phyloP scores from a whole-genome alignment of 2,888 invertebrate species.

The Dermolepida albohirtum region DNA sequence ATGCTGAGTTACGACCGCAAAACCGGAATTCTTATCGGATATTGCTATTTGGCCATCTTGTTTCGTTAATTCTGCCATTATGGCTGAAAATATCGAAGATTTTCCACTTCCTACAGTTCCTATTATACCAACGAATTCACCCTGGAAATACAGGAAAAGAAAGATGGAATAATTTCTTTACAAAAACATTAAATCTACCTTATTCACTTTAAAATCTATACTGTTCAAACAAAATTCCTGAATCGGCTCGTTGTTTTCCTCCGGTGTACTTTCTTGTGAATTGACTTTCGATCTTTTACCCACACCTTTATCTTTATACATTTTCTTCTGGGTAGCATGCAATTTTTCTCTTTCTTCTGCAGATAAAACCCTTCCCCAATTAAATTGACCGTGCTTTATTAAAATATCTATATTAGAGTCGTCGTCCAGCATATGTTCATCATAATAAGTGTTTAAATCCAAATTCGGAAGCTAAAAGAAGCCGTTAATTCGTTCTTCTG shows the following conservation, averaged over 20 bases:
- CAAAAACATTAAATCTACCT: constrained; percentile 57
- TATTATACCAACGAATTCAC: constrained; percentile 86
- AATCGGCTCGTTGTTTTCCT: constrained; percentile 38
- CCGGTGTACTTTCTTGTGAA: constrained; percentile 43
- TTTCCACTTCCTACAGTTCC: constrained; percentile 95
- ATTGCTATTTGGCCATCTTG: constrained; percentile 77
- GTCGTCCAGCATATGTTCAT: constrained; percentile 63
- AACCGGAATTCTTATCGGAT: constrained; percentile 74
- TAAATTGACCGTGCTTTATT: constrained; percentile 72
- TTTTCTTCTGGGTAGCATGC: constrained; percentile 55
- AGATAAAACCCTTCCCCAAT: constrained; percentile 68
- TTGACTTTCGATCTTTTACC: constrained; percentile 61
- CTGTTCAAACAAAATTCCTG: constrained; percentile 60
- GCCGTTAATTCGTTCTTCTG: neutral
- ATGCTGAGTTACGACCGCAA: constrained; percentile 88
- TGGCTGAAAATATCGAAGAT: constrained; percentile 84
- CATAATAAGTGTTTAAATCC: constrained; percentile 74
- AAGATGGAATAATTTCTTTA: neutral
- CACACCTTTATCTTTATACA: constrained; percentile 68
- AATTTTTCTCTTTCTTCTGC: constrained; percentile 57
- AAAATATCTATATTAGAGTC: constrained; percentile 69
- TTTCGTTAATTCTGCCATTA: constrained; percentile 86
- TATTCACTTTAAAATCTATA: constrained; percentile 63
- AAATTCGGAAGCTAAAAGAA: constrained; percentile 71
- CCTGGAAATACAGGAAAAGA: constrained; percentile 66